Evolutionary conservation across 2,113 vertebrate species (phyloP).

Genomic region (Poecile atricapillus): DNA sequence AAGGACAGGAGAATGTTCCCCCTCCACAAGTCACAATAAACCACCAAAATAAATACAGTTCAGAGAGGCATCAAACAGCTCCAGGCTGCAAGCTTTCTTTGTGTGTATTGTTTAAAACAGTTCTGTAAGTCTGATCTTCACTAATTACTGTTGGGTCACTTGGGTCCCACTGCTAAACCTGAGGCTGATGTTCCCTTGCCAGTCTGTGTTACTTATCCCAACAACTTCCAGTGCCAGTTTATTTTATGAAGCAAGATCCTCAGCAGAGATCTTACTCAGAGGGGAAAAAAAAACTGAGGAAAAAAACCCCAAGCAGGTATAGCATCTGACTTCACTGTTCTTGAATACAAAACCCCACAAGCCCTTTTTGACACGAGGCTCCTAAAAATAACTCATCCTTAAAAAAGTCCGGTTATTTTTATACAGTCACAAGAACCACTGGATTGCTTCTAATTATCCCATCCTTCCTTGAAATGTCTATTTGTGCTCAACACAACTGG

Average conservation of each 20-base stretch:
- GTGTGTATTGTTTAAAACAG: neutral
- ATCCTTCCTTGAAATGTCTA: conserved; percentile 46
- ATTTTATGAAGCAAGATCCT: neutral
- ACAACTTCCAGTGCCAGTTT: neutral
- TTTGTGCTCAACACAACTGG: conserved; percentile 36
- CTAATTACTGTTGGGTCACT: neutral
- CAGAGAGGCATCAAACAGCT: neutral
- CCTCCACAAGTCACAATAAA: neutral
- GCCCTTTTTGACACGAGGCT: neutral
- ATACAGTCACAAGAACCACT: conserved; percentile 31
- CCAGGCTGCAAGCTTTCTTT: neutral
- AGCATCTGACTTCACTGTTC: neutral
- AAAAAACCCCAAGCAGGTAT: neutral
- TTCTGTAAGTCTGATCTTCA: neutral
- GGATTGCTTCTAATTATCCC: conserved; percentile 56
- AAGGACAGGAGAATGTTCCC: neutral
- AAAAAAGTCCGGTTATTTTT: conserved; percentile 32
- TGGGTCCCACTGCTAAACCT: neutral
- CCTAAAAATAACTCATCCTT: conserved; percentile 25
- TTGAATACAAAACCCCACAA: neutral
- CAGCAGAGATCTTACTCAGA: neutral
- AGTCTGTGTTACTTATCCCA: neutral
- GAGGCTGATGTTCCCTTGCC: neutral
- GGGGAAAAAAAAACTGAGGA: neutral
- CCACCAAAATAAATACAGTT: neutral